These are phyloP conservation scores for Barnardius zonarius DNA, from an alignment of 2,113 vertebrate species.

Conservation along the genomic window DNA sequence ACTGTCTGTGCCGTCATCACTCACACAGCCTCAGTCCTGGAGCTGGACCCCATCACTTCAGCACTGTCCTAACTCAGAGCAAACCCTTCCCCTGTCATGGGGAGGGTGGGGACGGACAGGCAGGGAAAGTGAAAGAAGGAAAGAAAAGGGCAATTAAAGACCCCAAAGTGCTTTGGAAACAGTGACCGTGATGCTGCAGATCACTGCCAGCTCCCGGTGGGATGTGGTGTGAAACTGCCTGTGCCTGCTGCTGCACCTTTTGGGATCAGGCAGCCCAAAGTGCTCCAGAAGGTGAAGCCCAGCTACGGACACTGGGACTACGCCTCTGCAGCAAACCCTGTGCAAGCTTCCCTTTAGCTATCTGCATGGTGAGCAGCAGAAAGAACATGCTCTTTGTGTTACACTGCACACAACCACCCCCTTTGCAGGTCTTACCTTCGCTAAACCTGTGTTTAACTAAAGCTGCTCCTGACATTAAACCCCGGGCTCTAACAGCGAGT, in stretches of 20 bases:
- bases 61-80: not conserved
- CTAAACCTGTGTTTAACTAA: not conserved
- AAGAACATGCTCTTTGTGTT: not conserved
- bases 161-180: not conserved
- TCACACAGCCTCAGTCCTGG: not conserved
- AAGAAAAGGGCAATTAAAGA: not conserved
- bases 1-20: not conserved
- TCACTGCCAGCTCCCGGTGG: not conserved
- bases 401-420: not conserved
- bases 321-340: not conserved
- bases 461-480: not conserved
- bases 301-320: accelerated
- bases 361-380: accelerated
- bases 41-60: not conserved
- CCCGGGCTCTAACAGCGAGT: not conserved
- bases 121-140: accelerated
- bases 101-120: not conserved
- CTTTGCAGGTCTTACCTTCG: not conserved
- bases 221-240: not conserved
- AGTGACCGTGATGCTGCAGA: accelerated
- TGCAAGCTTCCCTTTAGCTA: not conserved
- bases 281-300: not conserved
- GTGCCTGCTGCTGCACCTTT: accelerated
- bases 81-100: accelerated
- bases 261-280: not conserved